Conservation (phyloP, 2,888 invertebrate genomes). For the Xestoiulus laeticollis region DNA sequence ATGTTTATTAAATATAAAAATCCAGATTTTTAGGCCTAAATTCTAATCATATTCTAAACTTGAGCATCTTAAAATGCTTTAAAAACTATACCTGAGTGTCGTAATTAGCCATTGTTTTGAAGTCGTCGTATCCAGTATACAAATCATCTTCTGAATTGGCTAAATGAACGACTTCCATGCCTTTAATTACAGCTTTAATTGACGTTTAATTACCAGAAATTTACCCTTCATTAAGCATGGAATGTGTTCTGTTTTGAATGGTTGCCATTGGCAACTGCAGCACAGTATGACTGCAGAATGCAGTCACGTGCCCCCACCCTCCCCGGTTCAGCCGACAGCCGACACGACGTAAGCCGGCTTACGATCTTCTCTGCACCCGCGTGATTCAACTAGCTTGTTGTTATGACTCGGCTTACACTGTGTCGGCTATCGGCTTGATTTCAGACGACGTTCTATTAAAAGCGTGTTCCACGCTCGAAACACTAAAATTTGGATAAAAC, state of each 20-base stretch:
- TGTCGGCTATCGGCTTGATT: neutral
- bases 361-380: too few relatives aligned
- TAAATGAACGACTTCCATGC: constrained; percentile 42
- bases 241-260: neutral
- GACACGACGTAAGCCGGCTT: too few relatives aligned
- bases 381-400: too few relatives aligned
- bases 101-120: neutral
- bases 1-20: neutral
- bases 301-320: neutral
- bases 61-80: neutral
- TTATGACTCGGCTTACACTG: too few relatives aligned
- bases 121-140: constrained; percentile 47
- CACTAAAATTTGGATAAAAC: too few relatives aligned
- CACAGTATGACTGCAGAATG: neutral
- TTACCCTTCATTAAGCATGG: too few relatives aligned
- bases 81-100: neutral
- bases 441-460: too few relatives aligned
- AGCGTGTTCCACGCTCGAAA: neutral
- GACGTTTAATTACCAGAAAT: neutral
- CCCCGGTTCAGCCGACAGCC: too few relatives aligned
- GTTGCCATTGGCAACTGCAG: neutral
- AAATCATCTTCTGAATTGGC: constrained; percentile 50
- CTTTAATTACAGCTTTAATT: neutral
- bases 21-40: too few relatives aligned
- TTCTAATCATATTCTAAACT: too few relatives aligned